Conservation (phyloP, 2,888 invertebrate genomes). For the Leptinotarsa rubiginosa region DNA sequence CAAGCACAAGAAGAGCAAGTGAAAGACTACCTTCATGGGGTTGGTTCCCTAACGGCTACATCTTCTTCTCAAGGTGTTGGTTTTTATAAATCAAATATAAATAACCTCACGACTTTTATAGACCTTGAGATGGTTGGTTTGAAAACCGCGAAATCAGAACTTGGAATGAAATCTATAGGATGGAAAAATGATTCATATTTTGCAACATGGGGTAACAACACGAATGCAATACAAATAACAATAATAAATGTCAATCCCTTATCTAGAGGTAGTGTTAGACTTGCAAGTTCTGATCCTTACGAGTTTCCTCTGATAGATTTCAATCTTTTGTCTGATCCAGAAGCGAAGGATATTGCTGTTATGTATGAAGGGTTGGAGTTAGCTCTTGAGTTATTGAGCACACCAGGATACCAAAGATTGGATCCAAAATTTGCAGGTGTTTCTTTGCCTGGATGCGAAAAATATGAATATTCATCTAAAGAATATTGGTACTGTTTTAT, state of each 20-base stretch:
- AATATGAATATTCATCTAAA: constrained; percentile 68
- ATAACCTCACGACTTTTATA: background rate
- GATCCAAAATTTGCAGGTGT: constrained; percentile 60
- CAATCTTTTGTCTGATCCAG: constrained; percentile 72
- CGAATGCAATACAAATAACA: constrained; percentile 36
- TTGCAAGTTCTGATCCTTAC: constrained; percentile 43
- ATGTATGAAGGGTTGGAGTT: constrained; percentile 68
- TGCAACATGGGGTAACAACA: constrained; percentile 63
- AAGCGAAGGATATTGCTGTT: constrained; percentile 65
- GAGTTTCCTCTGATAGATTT: constrained; percentile 72
- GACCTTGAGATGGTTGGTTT: constrained; percentile 22
- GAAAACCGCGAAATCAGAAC: background rate
- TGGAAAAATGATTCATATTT: constrained; percentile 52
- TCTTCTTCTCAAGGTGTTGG: constrained; percentile 19
- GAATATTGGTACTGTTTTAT: constrained; percentile 77
- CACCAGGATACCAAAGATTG: constrained; percentile 68
- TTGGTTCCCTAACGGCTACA: constrained; percentile 28
- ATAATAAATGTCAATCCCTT: constrained; percentile 52
- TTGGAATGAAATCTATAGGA: constrained; percentile 37
- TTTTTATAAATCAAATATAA: constrained; percentile 20
- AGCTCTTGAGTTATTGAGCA: constrained; percentile 64
- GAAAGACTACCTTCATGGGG: constrained; percentile 62
- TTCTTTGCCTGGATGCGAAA: constrained; percentile 63
- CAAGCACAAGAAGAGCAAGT: constrained; percentile 65
- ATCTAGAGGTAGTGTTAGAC: constrained; percentile 73